Base-by-base conservation (phyloP, 92 coral and sea anemone genomes). In the Siderastrea radians region DNA sequence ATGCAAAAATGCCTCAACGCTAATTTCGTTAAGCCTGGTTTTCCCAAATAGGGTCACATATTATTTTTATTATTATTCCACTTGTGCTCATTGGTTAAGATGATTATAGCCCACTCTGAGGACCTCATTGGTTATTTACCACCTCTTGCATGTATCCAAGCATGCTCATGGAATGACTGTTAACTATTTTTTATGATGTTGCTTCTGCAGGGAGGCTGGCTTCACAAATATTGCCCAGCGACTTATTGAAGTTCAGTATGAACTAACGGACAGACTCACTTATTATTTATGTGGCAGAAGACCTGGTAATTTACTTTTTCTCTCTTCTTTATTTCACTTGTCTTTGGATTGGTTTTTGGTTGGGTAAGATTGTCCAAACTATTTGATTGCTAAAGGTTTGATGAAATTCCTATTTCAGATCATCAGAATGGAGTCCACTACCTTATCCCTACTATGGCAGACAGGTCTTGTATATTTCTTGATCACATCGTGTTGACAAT, bases 391-490 rank as follows among this genome's bases (percentile, higher is more conserved):
- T 8, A 19, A 53, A 49, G 5, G 47, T 1, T 17, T 62, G 15
- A 11, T 26, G 60, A 13, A 85, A 7, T 47, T 61, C 61, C 2
- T 14, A 66, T 61, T 85, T 68, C 57, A 97, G 99, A 95, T 74
- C 99, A 97, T 79, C 87, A 93, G 78, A 93, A 93, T 85, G 99
- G 99, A 68, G 96, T 92, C 43, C 94, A 97, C 60, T 97, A 94
- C 55, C 92, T 97, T 66, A 97, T 97, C 38, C 99, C 99, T 72
- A 91, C 91, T 46, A 97, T 97, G 96, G 99, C 99, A 43, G 96
- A 97, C 83, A 97, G 99, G 99, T 97, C 7, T 47, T 49, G 70
- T 10, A 3, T 17, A 17, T 49, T 53, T 16, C 49, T 4, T 10
- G 17, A 5, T 14, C 48, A 46, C 45, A 17, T 67, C 43, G 3